phyloP scores from a whole-genome alignment of 2,113 vertebrate genomes.

The Cyprinus carpio region DNA sequence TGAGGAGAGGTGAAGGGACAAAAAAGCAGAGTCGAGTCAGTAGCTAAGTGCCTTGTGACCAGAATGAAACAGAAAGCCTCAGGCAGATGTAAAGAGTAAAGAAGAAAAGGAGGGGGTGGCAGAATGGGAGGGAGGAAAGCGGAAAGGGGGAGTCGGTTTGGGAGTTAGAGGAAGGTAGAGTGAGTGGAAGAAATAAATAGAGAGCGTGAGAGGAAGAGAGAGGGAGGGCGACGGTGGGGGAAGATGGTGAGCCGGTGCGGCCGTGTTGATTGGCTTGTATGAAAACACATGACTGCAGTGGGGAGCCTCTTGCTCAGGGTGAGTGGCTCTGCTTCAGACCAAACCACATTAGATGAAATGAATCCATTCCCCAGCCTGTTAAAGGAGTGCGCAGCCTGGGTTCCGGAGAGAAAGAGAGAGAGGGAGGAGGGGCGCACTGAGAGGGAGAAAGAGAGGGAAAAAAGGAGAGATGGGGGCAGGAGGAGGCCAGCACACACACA shows the following conservation, averaged over 20 bases:
- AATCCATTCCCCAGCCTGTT: constrained; percentile 79
- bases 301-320: constrained; percentile 64
- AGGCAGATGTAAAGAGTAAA: constrained; percentile 51
- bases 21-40: constrained; percentile 45
- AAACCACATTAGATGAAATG: constrained; percentile 82
- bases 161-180: constrained; percentile 49
- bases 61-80: constrained; percentile 49
- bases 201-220: constrained; percentile 41
- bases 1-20: constrained; percentile 38
- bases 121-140: constrained; percentile 48
- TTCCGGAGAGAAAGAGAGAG: constrained; percentile 65
- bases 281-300: constrained; percentile 62
- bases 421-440: constrained; percentile 56
- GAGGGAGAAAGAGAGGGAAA: constrained; percentile 54
- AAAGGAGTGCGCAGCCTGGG: constrained; percentile 73
- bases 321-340: constrained; percentile 79
- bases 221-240: constrained; percentile 59
- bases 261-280: constrained; percentile 61
- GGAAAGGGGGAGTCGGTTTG: constrained; percentile 20
- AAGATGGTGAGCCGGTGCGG: constrained; percentile 54
- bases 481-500: constrained; percentile 60
- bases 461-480: constrained; percentile 71
- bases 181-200: constrained; percentile 44
- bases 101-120: constrained; percentile 33
- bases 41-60: constrained; percentile 43